These are phyloP conservation scores for Lepisosteus oculatus DNA, from an alignment of 2,113 vertebrate genomes.

Conservation along the genomic window DNA sequence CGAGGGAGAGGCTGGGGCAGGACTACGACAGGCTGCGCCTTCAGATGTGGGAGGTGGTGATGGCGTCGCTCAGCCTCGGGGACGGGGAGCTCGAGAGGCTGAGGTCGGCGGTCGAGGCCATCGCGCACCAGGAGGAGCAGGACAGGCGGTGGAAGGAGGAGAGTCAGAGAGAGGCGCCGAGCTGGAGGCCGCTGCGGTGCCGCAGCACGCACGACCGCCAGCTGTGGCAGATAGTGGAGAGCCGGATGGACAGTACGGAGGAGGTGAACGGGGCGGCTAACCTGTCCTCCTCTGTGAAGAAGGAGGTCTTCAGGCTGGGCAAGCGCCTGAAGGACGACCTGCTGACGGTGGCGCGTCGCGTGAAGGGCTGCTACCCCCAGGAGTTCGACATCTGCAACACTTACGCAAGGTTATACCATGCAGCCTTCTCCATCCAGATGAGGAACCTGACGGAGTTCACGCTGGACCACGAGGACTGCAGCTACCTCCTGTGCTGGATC, in stretches of 20 bases:
- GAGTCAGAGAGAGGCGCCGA: slow-evolving; percentile 18
- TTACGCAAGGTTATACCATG: slow-evolving; percentile 76
- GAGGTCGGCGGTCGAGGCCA: slow-evolving; percentile 53
- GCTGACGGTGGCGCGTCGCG: slow-evolving; percentile 55
- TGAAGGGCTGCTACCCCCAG: slow-evolving; percentile 69
- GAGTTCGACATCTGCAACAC: slow-evolving; percentile 68
- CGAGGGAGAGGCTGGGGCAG: slow-evolving; percentile 49
- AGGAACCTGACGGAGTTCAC: slow-evolving; percentile 44
- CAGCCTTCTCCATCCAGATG: slow-evolving; percentile 61
- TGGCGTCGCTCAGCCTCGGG: slow-evolving; percentile 42
- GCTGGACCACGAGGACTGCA: slow-evolving; percentile 63
- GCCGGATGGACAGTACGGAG: slow-evolving; percentile 43
- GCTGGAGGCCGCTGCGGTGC: slow-evolving; percentile 57
- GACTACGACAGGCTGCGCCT: slow-evolving; percentile 51
- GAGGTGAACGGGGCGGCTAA: neutral
- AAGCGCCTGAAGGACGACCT: slow-evolving; percentile 75
- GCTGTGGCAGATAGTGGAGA: slow-evolving; percentile 43
- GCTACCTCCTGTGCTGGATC: slow-evolving; percentile 77
- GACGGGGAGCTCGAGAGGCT: slow-evolving; percentile 48
- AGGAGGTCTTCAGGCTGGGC: slow-evolving; percentile 67
- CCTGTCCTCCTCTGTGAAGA: slow-evolving; percentile 61
- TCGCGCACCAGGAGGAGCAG: slow-evolving; percentile 61
- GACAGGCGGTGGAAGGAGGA: slow-evolving; percentile 41
- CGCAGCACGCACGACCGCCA: slow-evolving; percentile 51
- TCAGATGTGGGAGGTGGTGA: slow-evolving; percentile 52